Evolutionary conservation across 2,113 vertebrate species (phyloP).

Genomic region (Narcine bancroftii): DNA sequence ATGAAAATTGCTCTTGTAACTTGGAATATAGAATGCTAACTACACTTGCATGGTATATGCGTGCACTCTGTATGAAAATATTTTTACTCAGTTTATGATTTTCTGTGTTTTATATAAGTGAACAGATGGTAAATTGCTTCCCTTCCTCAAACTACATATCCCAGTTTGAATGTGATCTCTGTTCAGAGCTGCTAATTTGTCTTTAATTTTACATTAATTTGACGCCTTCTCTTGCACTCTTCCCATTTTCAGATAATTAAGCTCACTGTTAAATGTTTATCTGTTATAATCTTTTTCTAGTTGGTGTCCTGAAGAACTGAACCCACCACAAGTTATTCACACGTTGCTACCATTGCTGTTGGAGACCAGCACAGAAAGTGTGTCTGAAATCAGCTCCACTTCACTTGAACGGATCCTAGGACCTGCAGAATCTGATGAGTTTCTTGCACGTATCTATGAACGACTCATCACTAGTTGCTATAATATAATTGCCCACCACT

Average conservation of each 20-base stretch:
- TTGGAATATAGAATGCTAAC: too few species aligned
- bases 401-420: slow-evolving; percentile 88
- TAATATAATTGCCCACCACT: slow-evolving; percentile 86
- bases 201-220: neutral
- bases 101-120: too few species aligned
- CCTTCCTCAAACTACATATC: neutral
- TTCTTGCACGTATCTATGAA: slow-evolving; percentile 85
- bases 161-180: neutral
- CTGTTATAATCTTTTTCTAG: slow-evolving; percentile 41
- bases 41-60: too few species aligned
- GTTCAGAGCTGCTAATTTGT: neutral
- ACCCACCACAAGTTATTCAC: slow-evolving; percentile 76
- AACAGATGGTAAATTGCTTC: too few species aligned
- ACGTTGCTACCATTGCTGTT: slow-evolving; percentile 80
- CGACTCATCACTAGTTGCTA: slow-evolving; percentile 88
- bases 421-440: slow-evolving; percentile 85
- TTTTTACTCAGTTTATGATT: too few species aligned
- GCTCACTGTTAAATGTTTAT: neutral
- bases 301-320: slow-evolving; percentile 81
- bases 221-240: neutral
- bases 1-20: too few species aligned
- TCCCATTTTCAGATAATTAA: neutral
- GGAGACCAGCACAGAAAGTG: slow-evolving; percentile 88
- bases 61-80: too few species aligned
- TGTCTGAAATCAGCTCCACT: slow-evolving; percentile 86